Conservation (phyloP, 2,888 invertebrate species). For the Drosophila cracens region DNA sequence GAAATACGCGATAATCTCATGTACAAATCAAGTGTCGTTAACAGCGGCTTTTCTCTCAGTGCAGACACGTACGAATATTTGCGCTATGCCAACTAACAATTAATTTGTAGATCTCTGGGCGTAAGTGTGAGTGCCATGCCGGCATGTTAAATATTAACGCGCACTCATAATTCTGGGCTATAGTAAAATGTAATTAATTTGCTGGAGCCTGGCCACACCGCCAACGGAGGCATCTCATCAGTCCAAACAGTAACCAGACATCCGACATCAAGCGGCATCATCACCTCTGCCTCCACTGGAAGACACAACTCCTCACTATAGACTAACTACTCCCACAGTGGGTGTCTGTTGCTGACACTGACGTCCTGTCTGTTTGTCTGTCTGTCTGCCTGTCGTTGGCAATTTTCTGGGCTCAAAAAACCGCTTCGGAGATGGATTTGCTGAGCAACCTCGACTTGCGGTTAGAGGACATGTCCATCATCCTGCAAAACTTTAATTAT, state of each 20-base stretch:
- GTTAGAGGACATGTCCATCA: slow-evolving; percentile 72
- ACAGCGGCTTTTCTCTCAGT: not conserved
- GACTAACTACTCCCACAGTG: slow-evolving; percentile 8
- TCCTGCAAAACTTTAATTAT: slow-evolving; percentile 76
- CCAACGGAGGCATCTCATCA: slow-evolving; percentile 17
- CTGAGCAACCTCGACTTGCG: slow-evolving; percentile 30
- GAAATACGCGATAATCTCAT: not conserved
- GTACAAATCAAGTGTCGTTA: not conserved
- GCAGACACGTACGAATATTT: slow-evolving; percentile 16
- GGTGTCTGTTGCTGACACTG: slow-evolving; percentile 9
- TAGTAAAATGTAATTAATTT: slow-evolving; percentile 79
- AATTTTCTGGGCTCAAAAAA: slow-evolving; percentile 28
- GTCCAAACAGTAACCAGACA: slow-evolving; percentile 12
- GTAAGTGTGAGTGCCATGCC: slow-evolving; percentile 38
- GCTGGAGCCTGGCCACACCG: slow-evolving; percentile 51
- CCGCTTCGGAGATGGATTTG: slow-evolving; percentile 26
- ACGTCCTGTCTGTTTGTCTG: slow-evolving; percentile 1
- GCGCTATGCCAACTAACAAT: slow-evolving; percentile 60
- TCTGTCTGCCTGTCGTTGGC: slow-evolving; percentile 10
- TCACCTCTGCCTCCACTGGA: slow-evolving; percentile 17
- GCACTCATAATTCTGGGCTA: slow-evolving; percentile 56
- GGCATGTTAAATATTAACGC: slow-evolving; percentile 72
- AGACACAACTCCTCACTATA: slow-evolving; percentile 21
- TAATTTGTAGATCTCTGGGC: slow-evolving; percentile 44
- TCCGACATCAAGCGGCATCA: slow-evolving; percentile 17